Conservation (phyloP, 2,113 vertebrate genomes). For the Noctilio leporinus region DNA sequence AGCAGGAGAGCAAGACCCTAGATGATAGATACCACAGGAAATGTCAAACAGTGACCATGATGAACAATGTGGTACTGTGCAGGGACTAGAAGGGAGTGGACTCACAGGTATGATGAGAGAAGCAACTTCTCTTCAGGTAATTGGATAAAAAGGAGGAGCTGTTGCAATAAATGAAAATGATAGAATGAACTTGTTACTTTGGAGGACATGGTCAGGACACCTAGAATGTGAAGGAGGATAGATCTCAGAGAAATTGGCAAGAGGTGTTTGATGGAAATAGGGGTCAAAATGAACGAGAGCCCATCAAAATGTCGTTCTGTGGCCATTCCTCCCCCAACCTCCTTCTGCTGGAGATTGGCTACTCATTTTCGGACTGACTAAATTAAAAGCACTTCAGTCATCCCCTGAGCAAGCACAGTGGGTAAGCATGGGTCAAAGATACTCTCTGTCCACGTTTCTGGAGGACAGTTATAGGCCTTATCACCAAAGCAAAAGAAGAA, state of each 20-base stretch:
- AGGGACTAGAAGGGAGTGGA: too few species aligned
- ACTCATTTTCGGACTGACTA: not conserved
- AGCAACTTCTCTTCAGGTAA: not conserved
- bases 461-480: not conserved
- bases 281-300: not conserved
- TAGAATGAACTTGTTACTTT: not conserved
- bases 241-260: not conserved
- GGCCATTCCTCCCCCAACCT: not conserved
- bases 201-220: not conserved
- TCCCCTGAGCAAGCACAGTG: not conserved
- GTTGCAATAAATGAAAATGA: not conserved
- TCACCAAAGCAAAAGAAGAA: conserved; percentile 5
- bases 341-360: not conserved
- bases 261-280: not conserved
- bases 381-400: not conserved
- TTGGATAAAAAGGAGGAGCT: not conserved
- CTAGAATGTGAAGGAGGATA: not conserved
- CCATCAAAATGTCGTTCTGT: not conserved
- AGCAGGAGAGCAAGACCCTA: not conserved
- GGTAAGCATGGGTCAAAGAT: not conserved
- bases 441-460: not conserved
- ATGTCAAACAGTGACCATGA: accelerated
- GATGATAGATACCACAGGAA: too few species aligned
- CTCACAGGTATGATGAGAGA: not conserved
- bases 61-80: accelerated